Evolutionary conservation across 2,797 vertebrate genomes (phyloP).

Genomic region (Brachymystax lenok): DNA sequence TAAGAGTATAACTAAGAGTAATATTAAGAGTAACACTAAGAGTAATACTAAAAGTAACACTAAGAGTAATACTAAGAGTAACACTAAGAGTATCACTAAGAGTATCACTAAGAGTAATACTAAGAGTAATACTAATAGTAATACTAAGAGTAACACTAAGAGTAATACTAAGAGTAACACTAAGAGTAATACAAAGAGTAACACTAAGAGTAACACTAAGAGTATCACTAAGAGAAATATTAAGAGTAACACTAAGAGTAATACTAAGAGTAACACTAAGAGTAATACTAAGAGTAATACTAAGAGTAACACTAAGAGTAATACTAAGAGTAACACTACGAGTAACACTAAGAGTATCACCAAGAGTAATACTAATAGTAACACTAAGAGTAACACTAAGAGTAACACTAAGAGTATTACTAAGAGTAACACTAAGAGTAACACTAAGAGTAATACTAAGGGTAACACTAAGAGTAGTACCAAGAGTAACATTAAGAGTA

Average conservation of each 20-base stretch:
- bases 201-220: conserved; percentile 43
- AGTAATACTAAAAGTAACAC: conserved; percentile 43
- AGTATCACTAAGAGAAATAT: too few relatives aligned
- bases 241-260: too few relatives aligned
- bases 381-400: conserved; percentile 13
- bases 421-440: conserved; percentile 39
- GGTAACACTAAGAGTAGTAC: conserved; percentile 37
- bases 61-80: too few relatives aligned
- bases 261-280: conserved; percentile 43
- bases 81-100: conserved; percentile 45
- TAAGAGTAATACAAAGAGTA: neutral
- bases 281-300: too few relatives aligned
- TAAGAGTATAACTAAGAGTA: conserved; percentile 30
- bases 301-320: conserved; percentile 42
- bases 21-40: conserved; percentile 18
- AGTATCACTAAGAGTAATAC: too few relatives aligned
- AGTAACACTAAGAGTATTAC: conserved; percentile 29
- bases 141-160: conserved; percentile 16
- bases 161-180: conserved; percentile 40
- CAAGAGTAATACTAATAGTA: conserved; percentile 46
- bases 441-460: conserved; percentile 34
- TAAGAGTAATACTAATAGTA: conserved; percentile 29
- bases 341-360: conserved; percentile 40
- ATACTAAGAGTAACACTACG: too few relatives aligned
- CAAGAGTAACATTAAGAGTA: conserved; percentile 32